Conservation (phyloP, 1,140 invertebrate genomes). For the Polyergus mexicanus region DNA sequence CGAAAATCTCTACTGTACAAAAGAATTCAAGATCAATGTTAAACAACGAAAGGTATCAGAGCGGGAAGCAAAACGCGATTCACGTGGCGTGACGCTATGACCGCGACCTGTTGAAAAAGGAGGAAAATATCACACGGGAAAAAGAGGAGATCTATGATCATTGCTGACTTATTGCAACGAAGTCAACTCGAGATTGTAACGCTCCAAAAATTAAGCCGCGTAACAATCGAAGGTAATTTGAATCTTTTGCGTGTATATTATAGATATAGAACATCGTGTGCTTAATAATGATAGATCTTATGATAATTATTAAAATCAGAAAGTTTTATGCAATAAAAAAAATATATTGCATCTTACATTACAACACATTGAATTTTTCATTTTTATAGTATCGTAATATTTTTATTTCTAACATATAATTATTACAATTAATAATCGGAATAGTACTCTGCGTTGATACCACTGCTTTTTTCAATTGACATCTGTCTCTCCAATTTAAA, state of each 20-base stretch:
- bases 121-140: conserved; percentile 34
- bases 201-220: conserved; percentile 11
- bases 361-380: not conserved
- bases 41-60: conserved; percentile 37
- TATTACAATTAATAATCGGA: not conserved
- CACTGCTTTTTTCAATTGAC: no score
- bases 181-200: not conserved
- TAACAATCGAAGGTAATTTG: conserved; percentile 6
- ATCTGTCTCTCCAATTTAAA: conserved; percentile 1
- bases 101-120: conserved; percentile 39
- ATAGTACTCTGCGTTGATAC: no score
- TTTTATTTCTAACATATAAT: not conserved
- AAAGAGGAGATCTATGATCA: not conserved
- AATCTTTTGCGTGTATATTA: not conserved
- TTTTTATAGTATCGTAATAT: not conserved
- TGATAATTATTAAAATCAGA: not conserved
- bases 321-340: not conserved
- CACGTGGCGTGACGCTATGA: conserved; percentile 36
- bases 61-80: conserved; percentile 41
- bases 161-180: conserved; percentile 10
- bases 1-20: conserved; percentile 7
- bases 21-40: conserved; percentile 45
- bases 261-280: no score
- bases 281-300: not conserved
- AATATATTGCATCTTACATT: not conserved